These are phyloP conservation scores for Tragelaphus strepsiceros DNA, from an alignment of 2,113 vertebrate genomes.

Conservation along the genomic window DNA sequence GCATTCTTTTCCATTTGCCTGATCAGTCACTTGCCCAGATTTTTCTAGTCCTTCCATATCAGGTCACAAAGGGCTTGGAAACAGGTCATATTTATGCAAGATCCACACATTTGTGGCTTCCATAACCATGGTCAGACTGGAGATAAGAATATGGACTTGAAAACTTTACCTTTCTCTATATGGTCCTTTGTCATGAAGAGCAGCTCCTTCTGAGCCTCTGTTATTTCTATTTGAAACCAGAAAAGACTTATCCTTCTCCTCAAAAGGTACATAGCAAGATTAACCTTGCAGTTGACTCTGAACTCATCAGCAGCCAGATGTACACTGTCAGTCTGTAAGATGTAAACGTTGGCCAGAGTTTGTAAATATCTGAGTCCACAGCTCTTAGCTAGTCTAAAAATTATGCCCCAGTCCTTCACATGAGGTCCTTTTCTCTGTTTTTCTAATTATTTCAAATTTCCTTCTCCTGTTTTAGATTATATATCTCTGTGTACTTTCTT, in stretches of 20 bases:
- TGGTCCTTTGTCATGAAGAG: constrained; percentile 88
- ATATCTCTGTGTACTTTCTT: constrained; percentile 80
- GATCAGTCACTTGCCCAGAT: constrained; percentile 85
- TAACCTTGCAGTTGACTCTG: constrained; percentile 87
- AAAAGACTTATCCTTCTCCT: constrained; percentile 84
- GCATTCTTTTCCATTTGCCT: constrained; percentile 87
- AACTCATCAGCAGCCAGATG: constrained; percentile 87
- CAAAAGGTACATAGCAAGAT: constrained; percentile 85
- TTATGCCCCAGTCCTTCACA: constrained; percentile 81
- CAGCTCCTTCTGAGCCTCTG: constrained; percentile 88
- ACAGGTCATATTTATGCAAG: constrained; percentile 84
- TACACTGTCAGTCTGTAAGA: constrained; percentile 88
- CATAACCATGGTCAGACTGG: constrained; percentile 85
- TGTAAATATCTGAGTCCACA: constrained; percentile 85
- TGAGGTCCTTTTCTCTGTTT: constrained; percentile 77
- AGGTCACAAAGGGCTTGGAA: constrained; percentile 86
- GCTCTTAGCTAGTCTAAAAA: constrained; percentile 81
- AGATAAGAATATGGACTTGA: constrained; percentile 79
- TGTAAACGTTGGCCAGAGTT: constrained; percentile 81
- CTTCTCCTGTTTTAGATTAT: constrained; percentile 79
- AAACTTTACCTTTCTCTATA: constrained; percentile 80
- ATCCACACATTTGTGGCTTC: constrained; percentile 86
- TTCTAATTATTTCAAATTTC: constrained; percentile 84
- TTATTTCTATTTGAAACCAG: constrained; percentile 87
- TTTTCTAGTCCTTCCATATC: constrained; percentile 84